Evolutionary conservation across 2,888 invertebrate species (phyloP), one percentile per base, ranked within the genome.

Genomic region (Diarsia dahlii): DNA sequence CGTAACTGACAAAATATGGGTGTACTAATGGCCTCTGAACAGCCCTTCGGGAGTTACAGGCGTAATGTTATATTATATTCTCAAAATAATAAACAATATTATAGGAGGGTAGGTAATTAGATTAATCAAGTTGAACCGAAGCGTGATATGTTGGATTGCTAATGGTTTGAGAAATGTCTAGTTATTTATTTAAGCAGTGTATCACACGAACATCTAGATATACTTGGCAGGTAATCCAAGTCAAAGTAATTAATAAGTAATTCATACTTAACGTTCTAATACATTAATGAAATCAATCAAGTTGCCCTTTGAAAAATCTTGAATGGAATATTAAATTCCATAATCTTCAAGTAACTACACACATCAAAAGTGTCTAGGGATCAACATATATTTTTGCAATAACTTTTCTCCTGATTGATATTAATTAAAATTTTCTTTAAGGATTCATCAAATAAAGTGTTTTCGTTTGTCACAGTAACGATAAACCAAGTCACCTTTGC

Each of bases 131-230:
- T 48, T 3, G 9, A 6, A 12, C 18, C 2, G 20, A 64, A 20
- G 23, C 63, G 39, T 63, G 62, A 20, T 71, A 23, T 6, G 3
- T 48, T 34, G 46, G 12, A 20, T 54, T 20, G 56, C 60, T 20
- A 62, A 34, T 15, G 2, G 46, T 39, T 28, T 67, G 6, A 52
- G 18, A 23, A 34, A 12, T 15, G 50, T 60, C 60, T 34, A 5
- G 20, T 54, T 48, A 39, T 39, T 46, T 23, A 62, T 15, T 6
- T 48, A 67, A 45, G 52, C 28, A 45, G 10, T 20, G 28, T n/a
- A 52, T 20, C 67, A 74, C 67, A 54, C 66, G 67, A 39, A 75
- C 3, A n/a, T 45, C n/a, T 64, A 45, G 56, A 50, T 64, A 75
- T 63, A 64, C 45, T 74, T 39, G 1, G 2, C n/a, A 54, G 23